These are phyloP conservation scores for Drosophila mercatorum DNA, from an alignment of 2,888 invertebrate genomes.

Conservation along the genomic window DNA sequence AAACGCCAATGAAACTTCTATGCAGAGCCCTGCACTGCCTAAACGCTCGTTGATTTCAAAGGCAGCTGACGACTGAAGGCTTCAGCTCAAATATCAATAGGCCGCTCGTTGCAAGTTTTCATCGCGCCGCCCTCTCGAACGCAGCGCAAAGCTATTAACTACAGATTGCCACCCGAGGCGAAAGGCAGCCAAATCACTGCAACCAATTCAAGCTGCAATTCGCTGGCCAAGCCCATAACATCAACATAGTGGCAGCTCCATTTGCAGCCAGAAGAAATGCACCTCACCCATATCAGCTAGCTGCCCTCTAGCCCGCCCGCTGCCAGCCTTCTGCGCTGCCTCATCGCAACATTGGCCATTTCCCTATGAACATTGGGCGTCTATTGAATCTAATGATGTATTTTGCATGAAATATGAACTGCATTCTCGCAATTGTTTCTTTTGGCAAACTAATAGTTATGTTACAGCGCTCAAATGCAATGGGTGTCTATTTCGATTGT, in stretches of 20 bases:
- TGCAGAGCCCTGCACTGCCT: slow-evolving; percentile 7
- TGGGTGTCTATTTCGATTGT: background rate
- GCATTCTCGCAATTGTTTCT: background rate
- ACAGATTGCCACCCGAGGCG: slow-evolving; percentile 23
- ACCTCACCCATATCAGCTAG: too few species aligned
- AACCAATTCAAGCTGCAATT: slow-evolving; percentile 25
- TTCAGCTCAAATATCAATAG: slow-evolving; percentile 55
- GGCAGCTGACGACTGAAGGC: slow-evolving; percentile 23
- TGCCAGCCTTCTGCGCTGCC: too few species aligned
- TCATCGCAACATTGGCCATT: slow-evolving; percentile 1
- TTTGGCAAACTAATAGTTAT: background rate
- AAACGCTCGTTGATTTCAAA: slow-evolving; percentile 45
- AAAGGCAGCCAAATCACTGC: background rate
- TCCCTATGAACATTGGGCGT: background rate
- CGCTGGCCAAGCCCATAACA: slow-evolving; percentile 1
- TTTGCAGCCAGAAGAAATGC: slow-evolving; percentile 8
- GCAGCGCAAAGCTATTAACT: slow-evolving; percentile 29
- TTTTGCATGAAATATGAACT: background rate
- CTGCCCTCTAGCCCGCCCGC: too few species aligned
- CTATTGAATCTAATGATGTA: slow-evolving; percentile 11
- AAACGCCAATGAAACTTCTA: slow-evolving; percentile 48
- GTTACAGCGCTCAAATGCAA: background rate
- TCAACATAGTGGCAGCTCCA: background rate
- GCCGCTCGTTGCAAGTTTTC: slow-evolving; percentile 3
- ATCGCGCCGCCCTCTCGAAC: background rate